Evolutionary conservation across 2,888 invertebrate species (phyloP).

Genomic region (Orthosia cruda): DNA sequence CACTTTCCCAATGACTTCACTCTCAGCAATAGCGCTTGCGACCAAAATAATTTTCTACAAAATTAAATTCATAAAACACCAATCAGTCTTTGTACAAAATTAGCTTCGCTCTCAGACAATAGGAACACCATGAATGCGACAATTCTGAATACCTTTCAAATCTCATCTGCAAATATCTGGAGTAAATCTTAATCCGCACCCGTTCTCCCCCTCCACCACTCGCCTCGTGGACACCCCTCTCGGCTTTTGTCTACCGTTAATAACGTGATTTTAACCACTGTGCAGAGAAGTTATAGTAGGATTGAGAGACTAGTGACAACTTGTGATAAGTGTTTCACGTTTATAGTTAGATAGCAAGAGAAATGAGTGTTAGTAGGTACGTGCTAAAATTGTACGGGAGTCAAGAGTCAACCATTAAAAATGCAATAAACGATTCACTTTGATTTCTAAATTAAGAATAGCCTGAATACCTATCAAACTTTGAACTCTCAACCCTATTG

Average conservation of each 20-base stretch:
- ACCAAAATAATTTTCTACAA: too few relatives aligned
- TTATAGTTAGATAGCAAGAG: background rate
- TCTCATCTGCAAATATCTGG: slow-evolving; percentile 88
- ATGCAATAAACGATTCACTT: too few relatives aligned
- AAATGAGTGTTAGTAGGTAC: too few relatives aligned
- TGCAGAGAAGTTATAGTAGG: slow-evolving; percentile 33
- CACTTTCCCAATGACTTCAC: too few relatives aligned
- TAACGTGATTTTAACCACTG: slow-evolving; percentile 65
- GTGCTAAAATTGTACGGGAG: background rate
- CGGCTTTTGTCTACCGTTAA: slow-evolving; percentile 69
- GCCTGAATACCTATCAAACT: background rate
- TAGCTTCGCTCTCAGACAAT: slow-evolving; percentile 78
- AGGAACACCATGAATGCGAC: slow-evolving; percentile 70
- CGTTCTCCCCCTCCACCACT: slow-evolving; percentile 42
- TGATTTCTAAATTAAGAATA: too few relatives aligned
- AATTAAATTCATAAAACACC: slow-evolving; percentile 46
- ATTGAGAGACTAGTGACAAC: background rate
- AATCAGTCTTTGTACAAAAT: slow-evolving; percentile 72
- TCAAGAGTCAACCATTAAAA: too few relatives aligned
- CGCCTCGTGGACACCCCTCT: slow-evolving; percentile 46
- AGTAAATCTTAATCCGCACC: slow-evolving; percentile 86
- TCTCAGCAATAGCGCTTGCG: too few relatives aligned
- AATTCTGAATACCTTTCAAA: slow-evolving; percentile 80
- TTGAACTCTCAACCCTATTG: background rate
- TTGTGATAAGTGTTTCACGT: background rate